These are phyloP conservation scores for Eutrigla gurnardus DNA, from an alignment of 2,797 vertebrate species.

Conservation along the genomic window DNA sequence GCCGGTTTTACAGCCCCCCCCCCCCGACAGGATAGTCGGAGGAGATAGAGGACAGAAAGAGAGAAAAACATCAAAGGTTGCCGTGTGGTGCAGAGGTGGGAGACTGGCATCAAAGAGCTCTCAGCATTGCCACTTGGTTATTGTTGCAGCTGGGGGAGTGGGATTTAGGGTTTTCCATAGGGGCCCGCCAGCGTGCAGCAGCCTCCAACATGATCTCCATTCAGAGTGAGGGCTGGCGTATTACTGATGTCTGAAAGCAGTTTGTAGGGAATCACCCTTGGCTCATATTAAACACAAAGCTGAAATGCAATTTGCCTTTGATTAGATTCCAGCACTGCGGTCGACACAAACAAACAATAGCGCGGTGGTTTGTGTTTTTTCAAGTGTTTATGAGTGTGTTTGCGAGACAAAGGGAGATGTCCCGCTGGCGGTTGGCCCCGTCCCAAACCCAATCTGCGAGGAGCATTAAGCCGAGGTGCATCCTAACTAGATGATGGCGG, in stretches of 20 bases:
- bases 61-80: slow-evolving; percentile 41
- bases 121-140: slow-evolving; percentile 34
- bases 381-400: slow-evolving; percentile 7
- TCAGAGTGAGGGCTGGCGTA: slow-evolving; percentile 20
- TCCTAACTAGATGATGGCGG: slow-evolving; percentile 58
- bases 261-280: slow-evolving; percentile 37
- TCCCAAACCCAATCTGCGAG: slow-evolving; percentile 56
- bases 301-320: slow-evolving; percentile 42
- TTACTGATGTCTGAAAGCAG: slow-evolving; percentile 24
- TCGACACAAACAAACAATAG: slow-evolving; percentile 49
- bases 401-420: slow-evolving; percentile 9
- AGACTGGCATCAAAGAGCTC: slow-evolving; percentile 31
- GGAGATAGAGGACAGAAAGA: slow-evolving; percentile 23
- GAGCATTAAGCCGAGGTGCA: slow-evolving; percentile 52
- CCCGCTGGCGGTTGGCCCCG: slow-evolving; percentile 46
- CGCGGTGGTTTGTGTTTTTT: slow-evolving; percentile 21
- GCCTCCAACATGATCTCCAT: slow-evolving; percentile 27
- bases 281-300: slow-evolving; percentile 32
- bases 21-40: slow-evolving; percentile 27
- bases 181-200: neutral
- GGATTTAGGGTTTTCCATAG: slow-evolving; percentile 37
- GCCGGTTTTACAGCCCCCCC: neutral
- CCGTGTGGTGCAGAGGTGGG: slow-evolving; percentile 34
- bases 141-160: slow-evolving; percentile 33
- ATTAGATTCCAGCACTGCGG: slow-evolving; percentile 55